Conservation (phyloP, 2,888 invertebrate genomes). For the Lottia gigantea region DNA sequence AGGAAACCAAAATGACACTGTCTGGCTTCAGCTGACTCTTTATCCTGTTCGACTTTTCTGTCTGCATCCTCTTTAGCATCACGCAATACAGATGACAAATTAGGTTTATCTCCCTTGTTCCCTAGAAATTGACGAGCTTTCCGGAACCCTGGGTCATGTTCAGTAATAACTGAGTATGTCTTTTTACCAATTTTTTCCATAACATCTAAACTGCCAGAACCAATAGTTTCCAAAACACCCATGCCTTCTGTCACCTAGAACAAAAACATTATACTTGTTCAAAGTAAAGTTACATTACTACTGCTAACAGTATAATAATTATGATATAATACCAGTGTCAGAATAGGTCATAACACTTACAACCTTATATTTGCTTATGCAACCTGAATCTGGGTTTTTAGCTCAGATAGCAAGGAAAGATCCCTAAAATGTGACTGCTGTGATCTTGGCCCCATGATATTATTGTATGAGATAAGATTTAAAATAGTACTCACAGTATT, state of each 20-base stretch:
- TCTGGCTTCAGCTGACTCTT: conserved; percentile 74
- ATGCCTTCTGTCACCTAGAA: conserved; percentile 17
- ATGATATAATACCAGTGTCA: too few species aligned
- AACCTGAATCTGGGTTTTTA: too few species aligned
- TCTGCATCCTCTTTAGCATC: conserved; percentile 78
- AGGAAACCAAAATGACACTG: conserved; percentile 74
- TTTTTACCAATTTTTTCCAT: conserved; percentile 93
- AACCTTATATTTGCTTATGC: too few species aligned
- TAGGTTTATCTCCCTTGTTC: conserved; percentile 56
- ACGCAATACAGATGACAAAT: conserved; percentile 72
- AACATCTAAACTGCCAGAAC: conserved; percentile 75
- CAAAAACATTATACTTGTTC: neutral
- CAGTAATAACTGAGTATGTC: conserved; percentile 91
- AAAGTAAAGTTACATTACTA: too few species aligned
- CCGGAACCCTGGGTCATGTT: conserved; percentile 89
- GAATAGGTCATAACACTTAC: too few species aligned
- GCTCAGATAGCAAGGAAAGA: too few species aligned
- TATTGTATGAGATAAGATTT: too few species aligned
- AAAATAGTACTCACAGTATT: conserved; percentile 44
- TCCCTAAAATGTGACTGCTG: too few species aligned
- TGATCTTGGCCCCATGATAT: too few species aligned
- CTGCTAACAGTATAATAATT: too few species aligned
- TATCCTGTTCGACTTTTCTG: conserved; percentile 70
- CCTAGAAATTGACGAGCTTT: conserved; percentile 77
- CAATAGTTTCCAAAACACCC: conserved; percentile 45